Evolutionary conservation across 2,797 vertebrate genomes (phyloP).

Genomic region (Amblyraja radiata): DNA sequence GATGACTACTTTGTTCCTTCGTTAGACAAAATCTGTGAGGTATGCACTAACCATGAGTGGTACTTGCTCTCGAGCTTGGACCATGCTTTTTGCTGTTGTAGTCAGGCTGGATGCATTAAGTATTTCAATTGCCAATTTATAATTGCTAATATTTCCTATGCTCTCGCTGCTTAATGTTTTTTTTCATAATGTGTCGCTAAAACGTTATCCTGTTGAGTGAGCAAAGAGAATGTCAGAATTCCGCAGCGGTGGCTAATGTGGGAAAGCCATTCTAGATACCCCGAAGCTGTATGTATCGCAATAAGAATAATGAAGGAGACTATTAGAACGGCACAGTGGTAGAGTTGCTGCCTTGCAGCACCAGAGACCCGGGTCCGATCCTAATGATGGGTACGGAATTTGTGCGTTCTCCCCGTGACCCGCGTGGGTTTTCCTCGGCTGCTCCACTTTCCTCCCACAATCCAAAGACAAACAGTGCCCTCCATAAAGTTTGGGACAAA

Average conservation of each 20-base stretch:
- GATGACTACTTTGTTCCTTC: conserved; percentile 97
- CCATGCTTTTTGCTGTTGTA: neutral
- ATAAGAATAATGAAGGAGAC: neutral
- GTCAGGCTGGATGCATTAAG: neutral
- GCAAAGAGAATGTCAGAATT: neutral
- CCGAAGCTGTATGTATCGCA: neutral
- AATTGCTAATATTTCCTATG: neutral
- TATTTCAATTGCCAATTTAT: neutral
- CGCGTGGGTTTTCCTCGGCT: too few relatives aligned
- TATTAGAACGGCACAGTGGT: too few relatives aligned
- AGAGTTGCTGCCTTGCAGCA: too few relatives aligned
- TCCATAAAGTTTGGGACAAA: too few relatives aligned
- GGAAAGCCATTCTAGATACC: neutral
- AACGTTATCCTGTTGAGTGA: neutral
- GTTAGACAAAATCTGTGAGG: conserved; percentile 89
- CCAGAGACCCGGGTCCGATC: too few relatives aligned
- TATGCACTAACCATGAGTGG: conserved; percentile 49
- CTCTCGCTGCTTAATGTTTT: neutral
- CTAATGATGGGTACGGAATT: too few relatives aligned
- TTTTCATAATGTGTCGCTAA: neutral
- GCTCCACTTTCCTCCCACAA: too few relatives aligned
- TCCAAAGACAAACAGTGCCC: too few relatives aligned
- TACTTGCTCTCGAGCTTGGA: neutral
- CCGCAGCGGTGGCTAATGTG: neutral
- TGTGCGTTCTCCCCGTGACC: too few relatives aligned